These are phyloP conservation scores for Drosophila neutralis DNA, from an alignment of 2,888 invertebrate genomes.

Conservation along the genomic window DNA sequence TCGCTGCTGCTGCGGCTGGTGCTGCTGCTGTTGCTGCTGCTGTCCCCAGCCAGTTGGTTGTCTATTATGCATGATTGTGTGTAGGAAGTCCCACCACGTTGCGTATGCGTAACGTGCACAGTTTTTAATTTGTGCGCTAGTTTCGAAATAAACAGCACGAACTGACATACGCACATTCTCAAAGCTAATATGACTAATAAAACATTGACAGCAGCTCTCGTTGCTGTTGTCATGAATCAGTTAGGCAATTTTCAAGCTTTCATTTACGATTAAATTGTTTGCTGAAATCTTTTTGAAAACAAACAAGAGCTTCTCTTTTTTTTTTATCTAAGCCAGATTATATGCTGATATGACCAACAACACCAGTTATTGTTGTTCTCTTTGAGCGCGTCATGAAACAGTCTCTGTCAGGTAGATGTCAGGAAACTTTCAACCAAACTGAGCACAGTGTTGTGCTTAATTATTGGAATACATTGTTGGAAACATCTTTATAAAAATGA, in stretches of 20 bases:
- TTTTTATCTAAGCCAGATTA: background rate
- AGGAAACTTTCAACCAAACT: background rate
- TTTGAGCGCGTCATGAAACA: too few species aligned
- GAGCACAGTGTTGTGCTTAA: too few species aligned
- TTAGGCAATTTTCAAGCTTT: background rate
- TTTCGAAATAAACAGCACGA: slow-evolving; percentile 15
- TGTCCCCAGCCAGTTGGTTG: slow-evolving; percentile 45
- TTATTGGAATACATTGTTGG: too few species aligned
- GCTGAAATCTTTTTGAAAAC: background rate
- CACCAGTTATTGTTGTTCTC: too few species aligned
- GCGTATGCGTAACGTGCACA: slow-evolving; percentile 73
- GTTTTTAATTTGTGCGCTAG: slow-evolving; percentile 5
- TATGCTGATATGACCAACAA: background rate
- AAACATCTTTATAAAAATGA: too few species aligned
- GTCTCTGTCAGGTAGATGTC: too few species aligned
- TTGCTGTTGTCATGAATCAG: background rate
- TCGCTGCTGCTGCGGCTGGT: slow-evolving; percentile 33
- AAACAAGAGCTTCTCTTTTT: background rate
- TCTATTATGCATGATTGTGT: slow-evolving; percentile 58
- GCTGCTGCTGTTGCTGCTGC: slow-evolving; percentile 9
- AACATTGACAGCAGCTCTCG: slow-evolving; percentile 9
- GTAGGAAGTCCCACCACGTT: slow-evolving; percentile 48
- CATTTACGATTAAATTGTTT: background rate
- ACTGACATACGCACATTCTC: background rate
- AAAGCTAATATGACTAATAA: slow-evolving; percentile 22